Evolutionary conservation across 35 echinoderm and acorn worm species (phyloP), one percentile per base, ranked within the genome.

Genomic region (Acanthaster planci): DNA sequence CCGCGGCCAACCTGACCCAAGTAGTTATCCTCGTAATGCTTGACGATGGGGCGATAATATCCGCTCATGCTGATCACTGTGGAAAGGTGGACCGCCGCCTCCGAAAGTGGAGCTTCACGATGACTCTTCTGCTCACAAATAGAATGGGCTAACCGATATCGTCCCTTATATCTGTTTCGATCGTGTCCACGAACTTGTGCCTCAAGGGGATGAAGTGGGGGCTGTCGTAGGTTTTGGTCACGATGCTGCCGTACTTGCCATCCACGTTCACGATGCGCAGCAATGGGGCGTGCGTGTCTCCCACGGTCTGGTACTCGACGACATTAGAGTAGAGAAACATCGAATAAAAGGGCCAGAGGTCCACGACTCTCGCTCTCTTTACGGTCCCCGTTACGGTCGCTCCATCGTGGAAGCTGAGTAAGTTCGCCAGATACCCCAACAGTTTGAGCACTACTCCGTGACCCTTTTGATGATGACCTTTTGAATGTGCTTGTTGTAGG

Each of bases 101-200:
- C 23, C 84, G 32, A 53, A 92, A 86, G 55, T 90, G 88, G 19
- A 90, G 47, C 38, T 83, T 90, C 30, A 84, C 40, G 16, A 90
- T 38, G 22, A 88, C 78, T 22, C 26, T 53, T 12, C 90, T 85
- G n/a, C 67, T 60, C 51, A 82, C 42, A 40, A 92, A 92, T 87
- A 85, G 80, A 10, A 92, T 68, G 16, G 5, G 19, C 16, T 76
- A 30, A 1, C 85, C 90, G 2, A 53, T 84, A 31, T 50, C 79
- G 32, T 76, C 77, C 55, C 78, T 92, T 92, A 92, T 88, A 92
- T 87, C 79, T 39, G 87, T 82, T 67, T 83, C 44, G 8, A 92
- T 84, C 14, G 67, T 84, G 14, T 88, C 85, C 27, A 87, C 56
- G 4, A 82, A 39, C 47, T 87, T 82, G 9, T 76, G 29, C 40